Evolutionary conservation across 2,797 vertebrate genomes (phyloP).

Genomic region (Tolypeutes matacus): DNA sequence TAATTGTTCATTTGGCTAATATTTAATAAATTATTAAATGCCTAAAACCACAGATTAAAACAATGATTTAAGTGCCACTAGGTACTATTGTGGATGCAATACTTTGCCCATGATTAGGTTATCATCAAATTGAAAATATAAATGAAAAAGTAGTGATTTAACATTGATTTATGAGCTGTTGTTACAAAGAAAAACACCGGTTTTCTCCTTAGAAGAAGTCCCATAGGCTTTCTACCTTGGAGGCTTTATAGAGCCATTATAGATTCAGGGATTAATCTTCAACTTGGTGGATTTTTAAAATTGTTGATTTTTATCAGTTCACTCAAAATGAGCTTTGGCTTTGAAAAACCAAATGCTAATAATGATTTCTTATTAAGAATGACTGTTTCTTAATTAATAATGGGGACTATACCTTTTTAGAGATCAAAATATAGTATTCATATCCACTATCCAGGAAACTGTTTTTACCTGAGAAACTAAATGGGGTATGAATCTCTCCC

Average conservation of each 20-base stretch:
- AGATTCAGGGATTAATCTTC: background rate
- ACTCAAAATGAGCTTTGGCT: slow-evolving; percentile 5
- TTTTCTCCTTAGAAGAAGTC: background rate
- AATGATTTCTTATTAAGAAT: slow-evolving; percentile 31
- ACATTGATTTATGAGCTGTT: slow-evolving; percentile 11
- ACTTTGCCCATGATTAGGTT: background rate
- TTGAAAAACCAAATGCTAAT: slow-evolving; percentile 29
- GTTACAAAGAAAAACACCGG: background rate
- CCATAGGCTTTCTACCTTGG: background rate
- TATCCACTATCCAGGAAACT: background rate
- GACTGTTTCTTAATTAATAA: slow-evolving; percentile 40
- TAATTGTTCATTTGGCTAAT: slow-evolving; percentile 50
- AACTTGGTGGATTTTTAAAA: slow-evolving; percentile 15
- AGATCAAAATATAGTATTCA: background rate
- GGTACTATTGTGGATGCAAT: background rate
- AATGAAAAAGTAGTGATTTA: background rate
- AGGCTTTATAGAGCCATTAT: background rate
- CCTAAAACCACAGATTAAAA: background rate
- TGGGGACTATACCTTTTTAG: background rate
- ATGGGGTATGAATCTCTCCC: background rate
- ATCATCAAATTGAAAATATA: background rate
- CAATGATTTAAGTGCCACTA: background rate
- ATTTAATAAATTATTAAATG: slow-evolving; percentile 42
- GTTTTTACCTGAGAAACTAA: slow-evolving; percentile 1
- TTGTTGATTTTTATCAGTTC: background rate